phyloP scores from a whole-genome alignment of 2,797 vertebrate genomes.

The Mionectes olivaceus region DNA sequence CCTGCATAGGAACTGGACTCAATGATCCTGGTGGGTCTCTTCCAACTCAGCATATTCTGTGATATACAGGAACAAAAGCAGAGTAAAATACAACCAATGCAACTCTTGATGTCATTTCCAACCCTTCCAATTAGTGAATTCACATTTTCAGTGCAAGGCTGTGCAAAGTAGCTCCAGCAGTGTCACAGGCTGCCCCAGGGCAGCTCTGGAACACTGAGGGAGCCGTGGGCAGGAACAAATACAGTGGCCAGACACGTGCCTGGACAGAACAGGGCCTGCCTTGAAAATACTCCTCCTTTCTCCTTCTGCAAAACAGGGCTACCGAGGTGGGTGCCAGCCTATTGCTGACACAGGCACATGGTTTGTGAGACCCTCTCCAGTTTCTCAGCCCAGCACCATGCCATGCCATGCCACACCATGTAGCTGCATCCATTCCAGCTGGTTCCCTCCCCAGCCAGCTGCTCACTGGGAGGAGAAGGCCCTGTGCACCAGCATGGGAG shows the following conservation, averaged over 20 bases:
- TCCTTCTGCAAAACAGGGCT: background rate
- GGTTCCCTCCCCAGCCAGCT: background rate
- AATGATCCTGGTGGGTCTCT: background rate
- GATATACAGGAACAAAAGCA: background rate
- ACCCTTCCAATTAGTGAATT: background rate
- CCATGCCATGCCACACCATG: rapidly evolving
- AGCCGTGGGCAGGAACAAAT: background rate
- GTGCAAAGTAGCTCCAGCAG: background rate
- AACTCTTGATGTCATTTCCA: background rate
- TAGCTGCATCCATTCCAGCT: background rate
- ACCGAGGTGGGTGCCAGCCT: background rate
- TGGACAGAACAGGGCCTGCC: background rate
- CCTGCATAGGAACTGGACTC: background rate
- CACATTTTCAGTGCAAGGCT: background rate
- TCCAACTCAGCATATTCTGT: background rate
- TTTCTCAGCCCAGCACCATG: background rate
- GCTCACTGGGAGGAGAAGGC: background rate
- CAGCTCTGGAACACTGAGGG: background rate
- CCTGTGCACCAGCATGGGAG: rapidly evolving
- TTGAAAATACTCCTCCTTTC: background rate
- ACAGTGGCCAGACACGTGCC: rapidly evolving
- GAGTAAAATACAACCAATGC: background rate
- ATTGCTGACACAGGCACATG: background rate
- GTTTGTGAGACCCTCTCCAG: background rate
- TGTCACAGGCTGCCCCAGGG: background rate